These are phyloP conservation scores for Lasioglossum figueresi DNA, from an alignment of 2,888 invertebrate genomes.

Conservation along the genomic window DNA sequence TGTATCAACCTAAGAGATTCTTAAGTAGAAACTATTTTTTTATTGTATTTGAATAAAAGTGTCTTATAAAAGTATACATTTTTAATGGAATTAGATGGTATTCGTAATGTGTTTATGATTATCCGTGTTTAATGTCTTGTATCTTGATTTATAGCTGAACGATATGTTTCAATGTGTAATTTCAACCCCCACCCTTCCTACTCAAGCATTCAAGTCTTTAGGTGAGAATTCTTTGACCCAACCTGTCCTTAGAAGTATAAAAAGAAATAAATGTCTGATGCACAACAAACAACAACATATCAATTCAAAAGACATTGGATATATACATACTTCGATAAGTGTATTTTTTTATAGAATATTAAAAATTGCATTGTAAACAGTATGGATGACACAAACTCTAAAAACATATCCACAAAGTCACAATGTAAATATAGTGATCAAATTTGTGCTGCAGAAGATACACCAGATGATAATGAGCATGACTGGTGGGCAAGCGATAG, in stretches of 20 bases:
- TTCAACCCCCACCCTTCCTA: conserved; percentile 38
- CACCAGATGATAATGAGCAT: conserved; percentile 75
- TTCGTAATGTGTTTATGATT: neutral
- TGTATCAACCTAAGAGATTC: conserved; percentile 2
- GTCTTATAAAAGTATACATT: conserved; percentile 7
- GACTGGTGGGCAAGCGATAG: conserved; percentile 83
- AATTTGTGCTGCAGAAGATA: conserved; percentile 46
- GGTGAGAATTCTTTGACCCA: conserved; percentile 41
- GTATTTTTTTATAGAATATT: conserved; percentile 4
- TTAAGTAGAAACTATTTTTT: neutral
- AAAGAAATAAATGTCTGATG: conserved; percentile 7
- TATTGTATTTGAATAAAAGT: conserved; percentile 16
- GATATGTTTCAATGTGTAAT: neutral
- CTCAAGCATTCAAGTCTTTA: conserved; percentile 41
- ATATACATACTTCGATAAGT: neutral
- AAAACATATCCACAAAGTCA: conserved; percentile 35
- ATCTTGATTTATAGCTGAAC: neutral
- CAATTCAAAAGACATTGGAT: neutral
- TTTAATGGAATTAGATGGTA: neutral
- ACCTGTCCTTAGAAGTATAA: conserved; percentile 31
- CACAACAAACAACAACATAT: neutral
- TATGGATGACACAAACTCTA: conserved; percentile 43
- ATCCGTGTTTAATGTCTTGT: neutral
- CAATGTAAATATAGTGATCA: conserved; percentile 45
- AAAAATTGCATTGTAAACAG: neutral